Evolutionary conservation across 2,888 invertebrate genomes (phyloP).

Genomic region (Priocnemis perturbator): DNA sequence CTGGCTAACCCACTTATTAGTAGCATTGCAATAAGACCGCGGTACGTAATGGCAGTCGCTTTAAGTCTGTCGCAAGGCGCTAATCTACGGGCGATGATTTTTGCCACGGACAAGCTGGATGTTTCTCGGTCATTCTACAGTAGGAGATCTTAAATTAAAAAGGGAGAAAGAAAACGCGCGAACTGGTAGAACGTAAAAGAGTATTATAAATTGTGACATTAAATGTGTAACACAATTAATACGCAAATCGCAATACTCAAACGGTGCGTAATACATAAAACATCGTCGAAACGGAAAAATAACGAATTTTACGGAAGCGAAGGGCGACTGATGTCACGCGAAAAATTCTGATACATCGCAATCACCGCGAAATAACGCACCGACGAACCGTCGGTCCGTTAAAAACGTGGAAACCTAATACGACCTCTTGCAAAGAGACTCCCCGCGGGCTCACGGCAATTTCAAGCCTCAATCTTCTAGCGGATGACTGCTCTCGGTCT

Average conservation of each 20-base stretch:
- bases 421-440: conserved; percentile 33
- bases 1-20: conserved; percentile 28
- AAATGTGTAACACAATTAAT: no score
- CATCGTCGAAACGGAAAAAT: no score
- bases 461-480: conserved; percentile 40
- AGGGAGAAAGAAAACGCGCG: no score
- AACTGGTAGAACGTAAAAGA: no score
- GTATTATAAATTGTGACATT: no score
- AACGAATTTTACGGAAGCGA: no score
- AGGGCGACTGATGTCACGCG: not conserved
- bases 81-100: conserved; percentile 46
- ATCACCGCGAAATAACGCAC: conserved; percentile 13
- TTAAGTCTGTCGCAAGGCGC: conserved; percentile 40
- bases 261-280: no score
- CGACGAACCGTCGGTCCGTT: conserved; percentile 34
- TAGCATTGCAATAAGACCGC: conserved; percentile 22
- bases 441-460: conserved; percentile 32
- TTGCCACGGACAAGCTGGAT: conserved; percentile 12
- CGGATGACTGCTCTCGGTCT: conserved; percentile 28
- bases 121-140: not conserved
- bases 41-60: conserved; percentile 39
- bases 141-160: no score
- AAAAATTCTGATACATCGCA: not conserved
- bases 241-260: no score
- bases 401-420: conserved; percentile 39